Conservation (phyloP, 2,797 vertebrate species). For the Enteromius thamalakanensis region DNA sequence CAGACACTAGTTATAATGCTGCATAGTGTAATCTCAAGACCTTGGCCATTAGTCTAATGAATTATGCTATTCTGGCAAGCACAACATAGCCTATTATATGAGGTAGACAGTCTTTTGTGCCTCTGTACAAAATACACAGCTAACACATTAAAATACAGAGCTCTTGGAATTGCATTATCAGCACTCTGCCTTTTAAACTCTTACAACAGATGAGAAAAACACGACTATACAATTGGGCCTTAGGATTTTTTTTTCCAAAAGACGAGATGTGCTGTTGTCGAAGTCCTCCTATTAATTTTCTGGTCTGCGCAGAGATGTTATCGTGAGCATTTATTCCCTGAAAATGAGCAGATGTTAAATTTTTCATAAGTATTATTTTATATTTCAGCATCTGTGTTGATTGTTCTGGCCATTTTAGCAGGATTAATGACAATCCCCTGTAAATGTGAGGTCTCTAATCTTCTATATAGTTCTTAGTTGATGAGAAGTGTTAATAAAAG, state of each 20-base stretch:
- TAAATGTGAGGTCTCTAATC: conserved; percentile 12
- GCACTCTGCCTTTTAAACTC: conserved; percentile 40
- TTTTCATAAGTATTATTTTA: conserved; percentile 25
- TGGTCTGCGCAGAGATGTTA: neutral
- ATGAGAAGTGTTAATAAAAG: neutral
- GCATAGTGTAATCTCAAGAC: conserved; percentile 15
- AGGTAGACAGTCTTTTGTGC: conserved; percentile 40
- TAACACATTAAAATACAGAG: conserved; percentile 33
- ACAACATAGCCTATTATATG: conserved; percentile 7
- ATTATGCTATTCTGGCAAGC: neutral
- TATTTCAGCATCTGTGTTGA: neutral
- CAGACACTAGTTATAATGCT: conserved; percentile 1
- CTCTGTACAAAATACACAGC: conserved; percentile 12
- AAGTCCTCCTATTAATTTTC: neutral
- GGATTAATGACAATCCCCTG: conserved; percentile 17
- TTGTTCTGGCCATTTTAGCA: neutral
- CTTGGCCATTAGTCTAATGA: conserved; percentile 43
- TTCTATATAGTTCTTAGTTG: neutral
- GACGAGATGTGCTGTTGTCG: neutral
- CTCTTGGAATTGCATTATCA: conserved; percentile 29
- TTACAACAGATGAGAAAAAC: conserved; percentile 43
- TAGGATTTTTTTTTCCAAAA: neutral
- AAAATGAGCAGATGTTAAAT: neutral
- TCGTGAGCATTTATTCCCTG: neutral
- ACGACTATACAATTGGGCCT: conserved; percentile 16